phyloP scores from a whole-genome alignment of 2,113 vertebrate genomes.

The Uropsilus gracilis region DNA sequence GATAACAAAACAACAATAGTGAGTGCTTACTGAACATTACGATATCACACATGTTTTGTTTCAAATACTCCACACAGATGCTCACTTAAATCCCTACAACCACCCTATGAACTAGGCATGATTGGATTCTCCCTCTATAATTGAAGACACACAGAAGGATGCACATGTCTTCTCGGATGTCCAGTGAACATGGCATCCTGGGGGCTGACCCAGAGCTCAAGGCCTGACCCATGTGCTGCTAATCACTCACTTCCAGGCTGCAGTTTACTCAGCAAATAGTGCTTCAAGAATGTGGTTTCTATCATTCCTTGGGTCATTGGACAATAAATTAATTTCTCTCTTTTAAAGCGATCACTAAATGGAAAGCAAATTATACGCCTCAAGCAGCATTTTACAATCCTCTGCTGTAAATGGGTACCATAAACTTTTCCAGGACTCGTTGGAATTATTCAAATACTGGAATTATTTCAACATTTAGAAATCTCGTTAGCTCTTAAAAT shows the following conservation, averaged over 20 bases:
- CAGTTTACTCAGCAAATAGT: neutral
- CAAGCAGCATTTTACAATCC: neutral
- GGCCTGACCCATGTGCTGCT: neutral
- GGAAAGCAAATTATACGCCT: neutral
- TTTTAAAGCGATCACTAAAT: neutral
- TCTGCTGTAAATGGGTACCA: neutral
- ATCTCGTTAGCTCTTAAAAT: neutral
- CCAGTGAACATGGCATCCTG: too few relatives aligned
- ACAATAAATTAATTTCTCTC: neutral
- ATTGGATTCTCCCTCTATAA: too few relatives aligned
- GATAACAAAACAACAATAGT: neutral
- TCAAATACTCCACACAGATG: neutral
- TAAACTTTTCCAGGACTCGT: neutral
- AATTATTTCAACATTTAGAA: neutral
- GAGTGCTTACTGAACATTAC: neutral
- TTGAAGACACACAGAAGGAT: too few relatives aligned
- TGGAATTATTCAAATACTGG: neutral
- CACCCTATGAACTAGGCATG: neutral
- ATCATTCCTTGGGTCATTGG: neutral
- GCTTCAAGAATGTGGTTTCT: neutral
- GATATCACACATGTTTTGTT: neutral
- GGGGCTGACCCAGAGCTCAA: neutral
- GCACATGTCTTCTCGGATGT: too few relatives aligned
- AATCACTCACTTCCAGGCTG: neutral
- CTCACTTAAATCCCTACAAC: neutral